Base-by-base conservation (phyloP, 1,140 invertebrate species). In the Drosophila grimshawi region DNA sequence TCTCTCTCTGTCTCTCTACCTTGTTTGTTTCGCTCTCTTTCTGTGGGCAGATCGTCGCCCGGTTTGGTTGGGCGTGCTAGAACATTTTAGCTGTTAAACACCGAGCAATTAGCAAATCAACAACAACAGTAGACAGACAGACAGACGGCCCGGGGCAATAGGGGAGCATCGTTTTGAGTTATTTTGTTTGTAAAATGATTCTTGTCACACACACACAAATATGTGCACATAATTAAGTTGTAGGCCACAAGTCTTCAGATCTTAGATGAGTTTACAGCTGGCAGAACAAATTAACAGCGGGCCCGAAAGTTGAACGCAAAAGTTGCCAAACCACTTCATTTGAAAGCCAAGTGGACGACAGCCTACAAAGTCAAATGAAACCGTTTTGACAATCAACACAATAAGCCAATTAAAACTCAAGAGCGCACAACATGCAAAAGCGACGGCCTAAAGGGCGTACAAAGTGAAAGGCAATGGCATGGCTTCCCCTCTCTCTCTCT, bases 31-130 rank as follows among this genome's bases (percentile, higher is more conserved):
- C 11, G 8, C 11, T 11, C 2, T 60, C 32, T 35, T 37, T 62
- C 7, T 27, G n/a, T 6, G 41, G 37, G 33, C 19, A 48, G 70
- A 67, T 73, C 63, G 35, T 10, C 41, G 33, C 4, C 7, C 39
- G 7, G 53, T 66, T 65, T 45, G 27, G 51, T 33, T 63, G 51
- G 61, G 48, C 61, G 76, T 56, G 78, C 65, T 62, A 43, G 46
- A 60, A 37, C 11, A 52, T 68, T 61, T 62, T 57, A 72, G 46
- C 73, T 11, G 72, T 79, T 81, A 81, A 82, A 66, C 73, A 76
- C 76, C 78, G 51, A 85, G 72, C 83, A 86, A 86, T 86, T 86
- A 86, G 85, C 83, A 83, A 86, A 81, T 83, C 80, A 74, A 72
- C 72, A 74, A 72, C 71, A 73, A 53, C 64, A 70, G 76, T 65